phyloP scores from a whole-genome alignment of 2,113 vertebrate species.

The Sclerurus mexicanus region DNA sequence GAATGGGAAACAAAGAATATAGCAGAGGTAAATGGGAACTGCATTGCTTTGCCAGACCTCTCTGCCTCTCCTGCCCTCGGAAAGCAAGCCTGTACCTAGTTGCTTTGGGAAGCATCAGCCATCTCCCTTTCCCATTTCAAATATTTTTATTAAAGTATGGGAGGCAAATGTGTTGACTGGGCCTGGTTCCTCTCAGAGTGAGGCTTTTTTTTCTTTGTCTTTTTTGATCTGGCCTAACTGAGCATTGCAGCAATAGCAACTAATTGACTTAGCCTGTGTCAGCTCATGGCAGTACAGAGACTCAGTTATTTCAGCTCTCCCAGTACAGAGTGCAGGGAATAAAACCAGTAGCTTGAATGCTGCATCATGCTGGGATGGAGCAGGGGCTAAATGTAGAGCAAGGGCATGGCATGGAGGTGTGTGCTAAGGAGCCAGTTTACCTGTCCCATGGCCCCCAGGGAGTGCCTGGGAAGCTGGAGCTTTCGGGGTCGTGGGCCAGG shows the following conservation, averaged over 20 bases:
- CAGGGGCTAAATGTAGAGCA: neutral
- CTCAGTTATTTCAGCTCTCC: neutral
- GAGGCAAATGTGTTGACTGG: neutral
- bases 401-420: neutral
- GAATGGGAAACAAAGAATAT: neutral
- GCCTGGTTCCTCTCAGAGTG: neutral
- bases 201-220: constrained; percentile 1
- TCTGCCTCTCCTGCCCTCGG: neutral
- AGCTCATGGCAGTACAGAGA: neutral
- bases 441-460: neutral
- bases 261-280: constrained; percentile 39
- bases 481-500: rapidly evolving
- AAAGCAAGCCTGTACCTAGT: neutral
- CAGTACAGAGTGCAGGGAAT: neutral
- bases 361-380: neutral
- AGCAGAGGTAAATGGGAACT: neutral
- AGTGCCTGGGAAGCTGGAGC: neutral
- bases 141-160: neutral
- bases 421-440: neutral
- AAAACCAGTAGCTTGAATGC: neutral
- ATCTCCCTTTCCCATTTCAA: neutral
- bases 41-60: neutral
- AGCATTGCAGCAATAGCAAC: neutral
- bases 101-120: neutral
- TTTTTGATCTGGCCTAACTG: neutral